Conservation (phyloP, 2,797 vertebrate species). For the Pelochelys cantorii region DNA sequence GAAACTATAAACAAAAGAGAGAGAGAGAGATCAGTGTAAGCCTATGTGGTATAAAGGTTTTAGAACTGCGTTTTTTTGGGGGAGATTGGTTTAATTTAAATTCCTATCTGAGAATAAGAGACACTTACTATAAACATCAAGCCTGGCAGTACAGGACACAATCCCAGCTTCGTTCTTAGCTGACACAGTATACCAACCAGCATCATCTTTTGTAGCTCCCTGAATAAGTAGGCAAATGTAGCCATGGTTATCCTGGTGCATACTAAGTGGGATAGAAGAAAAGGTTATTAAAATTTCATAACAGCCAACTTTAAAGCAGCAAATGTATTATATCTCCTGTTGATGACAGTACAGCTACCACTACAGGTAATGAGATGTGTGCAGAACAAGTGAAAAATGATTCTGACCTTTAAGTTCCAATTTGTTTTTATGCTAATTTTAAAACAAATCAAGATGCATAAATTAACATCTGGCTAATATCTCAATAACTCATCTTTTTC, state of each 20-base stretch:
- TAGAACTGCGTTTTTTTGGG: neutral
- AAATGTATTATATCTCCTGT: conserved; percentile 3
- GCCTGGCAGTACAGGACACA: conserved; percentile 94
- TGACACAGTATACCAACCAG: conserved; percentile 97
- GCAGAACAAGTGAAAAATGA: conserved; percentile 21
- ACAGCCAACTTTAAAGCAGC: neutral
- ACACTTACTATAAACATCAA: conserved; percentile 93
- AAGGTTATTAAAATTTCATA: conserved; percentile 39
- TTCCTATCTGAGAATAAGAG: fast-evolving
- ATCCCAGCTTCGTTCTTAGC: conserved; percentile 99
- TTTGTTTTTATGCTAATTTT: neutral
- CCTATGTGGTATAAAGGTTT: conserved; percentile 16
- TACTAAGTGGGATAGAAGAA: conserved; percentile 81
- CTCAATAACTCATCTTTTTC: neutral
- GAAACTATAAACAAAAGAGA: conserved; percentile 81
- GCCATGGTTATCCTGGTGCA: conserved; percentile 98
- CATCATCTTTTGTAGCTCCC: conserved; percentile 95
- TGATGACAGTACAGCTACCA: conserved; percentile 37
- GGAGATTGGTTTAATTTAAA: neutral
- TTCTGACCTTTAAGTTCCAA: neutral
- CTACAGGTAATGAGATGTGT: conserved; percentile 33
- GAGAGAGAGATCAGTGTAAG: conserved; percentile 77
- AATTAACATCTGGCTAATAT: neutral
- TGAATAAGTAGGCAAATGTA: conserved; percentile 99
- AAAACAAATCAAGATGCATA: neutral